Conservation (phyloP, 2,113 vertebrate species). For the Lophura nycthemera region DNA sequence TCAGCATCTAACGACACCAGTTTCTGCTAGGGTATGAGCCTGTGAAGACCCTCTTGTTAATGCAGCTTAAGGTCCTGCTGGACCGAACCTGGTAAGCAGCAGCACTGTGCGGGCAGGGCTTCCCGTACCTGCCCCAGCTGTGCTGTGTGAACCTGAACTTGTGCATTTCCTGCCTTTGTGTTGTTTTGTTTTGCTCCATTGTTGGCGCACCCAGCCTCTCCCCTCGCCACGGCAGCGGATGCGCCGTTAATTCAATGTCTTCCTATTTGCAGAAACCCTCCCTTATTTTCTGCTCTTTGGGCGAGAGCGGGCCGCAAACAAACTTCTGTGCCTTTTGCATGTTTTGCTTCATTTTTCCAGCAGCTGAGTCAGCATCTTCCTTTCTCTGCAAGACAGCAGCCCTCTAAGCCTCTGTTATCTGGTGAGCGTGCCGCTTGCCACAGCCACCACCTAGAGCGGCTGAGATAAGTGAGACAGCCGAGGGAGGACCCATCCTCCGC, state of each 20-base stretch:
- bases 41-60: background rate
- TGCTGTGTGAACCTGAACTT: slow-evolving; percentile 55
- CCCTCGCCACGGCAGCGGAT: slow-evolving; percentile 25
- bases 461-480: slow-evolving; percentile 49
- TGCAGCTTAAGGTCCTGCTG: background rate
- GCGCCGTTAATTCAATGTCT: slow-evolving; percentile 42
- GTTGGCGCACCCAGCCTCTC: slow-evolving; percentile 11
- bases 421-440: background rate
- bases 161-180: slow-evolving; percentile 72
- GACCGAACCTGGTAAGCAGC: background rate
- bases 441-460: slow-evolving; percentile 35
- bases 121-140: background rate
- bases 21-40: background rate
- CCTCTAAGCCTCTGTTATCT: slow-evolving; percentile 36
- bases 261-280: slow-evolving; percentile 67
- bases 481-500: slow-evolving; percentile 42
- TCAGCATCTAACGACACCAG: background rate
- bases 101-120: background rate
- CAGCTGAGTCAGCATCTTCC: slow-evolving; percentile 53
- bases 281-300: slow-evolving; percentile 44
- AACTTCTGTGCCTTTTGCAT: slow-evolving; percentile 44
- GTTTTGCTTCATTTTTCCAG: slow-evolving; percentile 50
- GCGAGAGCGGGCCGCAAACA: background rate
- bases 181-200: slow-evolving; percentile 50
- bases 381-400: background rate